These are phyloP conservation scores for Eristalis pertinax DNA, from an alignment of 2,888 invertebrate species.

Conservation along the genomic window DNA sequence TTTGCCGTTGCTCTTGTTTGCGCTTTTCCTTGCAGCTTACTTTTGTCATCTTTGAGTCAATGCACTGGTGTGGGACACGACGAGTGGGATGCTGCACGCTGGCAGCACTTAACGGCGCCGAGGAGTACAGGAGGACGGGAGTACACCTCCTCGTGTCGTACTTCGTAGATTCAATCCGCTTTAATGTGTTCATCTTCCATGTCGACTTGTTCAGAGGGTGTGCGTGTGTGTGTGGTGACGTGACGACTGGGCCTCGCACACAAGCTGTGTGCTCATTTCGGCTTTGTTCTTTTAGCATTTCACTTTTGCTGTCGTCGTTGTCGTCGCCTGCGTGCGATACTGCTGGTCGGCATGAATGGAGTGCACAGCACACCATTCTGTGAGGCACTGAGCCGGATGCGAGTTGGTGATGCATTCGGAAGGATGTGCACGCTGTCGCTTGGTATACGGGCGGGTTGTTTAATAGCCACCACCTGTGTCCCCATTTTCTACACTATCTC, in stretches of 20 bases:
- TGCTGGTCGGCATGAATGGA: slow-evolving; percentile 14
- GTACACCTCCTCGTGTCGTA: neutral
- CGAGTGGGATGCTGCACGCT: slow-evolving; percentile 2
- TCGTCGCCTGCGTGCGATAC: slow-evolving; percentile 1
- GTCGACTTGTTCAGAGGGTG: neutral
- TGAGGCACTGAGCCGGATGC: slow-evolving; percentile 3
- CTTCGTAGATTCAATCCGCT: slow-evolving; percentile 38
- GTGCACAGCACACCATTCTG: neutral
- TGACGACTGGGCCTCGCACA: neutral
- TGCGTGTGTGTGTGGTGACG: neutral
- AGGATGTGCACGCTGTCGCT: slow-evolving; percentile 1
- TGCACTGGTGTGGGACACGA: slow-evolving; percentile 31
- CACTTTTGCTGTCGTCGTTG: slow-evolving; percentile 18
- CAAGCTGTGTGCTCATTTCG: slow-evolving; percentile 32
- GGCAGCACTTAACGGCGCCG: slow-evolving; percentile 34
- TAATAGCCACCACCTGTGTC: slow-evolving; percentile 46
- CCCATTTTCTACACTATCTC: neutral
- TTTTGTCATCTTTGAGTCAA: slow-evolving; percentile 60
- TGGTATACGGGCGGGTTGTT: neutral
- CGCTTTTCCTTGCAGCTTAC: slow-evolving; percentile 18
- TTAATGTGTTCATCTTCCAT: slow-evolving; percentile 28
- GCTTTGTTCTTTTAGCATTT: slow-evolving; percentile 44
- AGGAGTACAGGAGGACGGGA: too few species aligned
- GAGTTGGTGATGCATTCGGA: slow-evolving; percentile 17
- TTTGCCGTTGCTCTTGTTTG: neutral